Conservation (phyloP, 2,113 vertebrate genomes). For the Bostrychus sinensis region DNA sequence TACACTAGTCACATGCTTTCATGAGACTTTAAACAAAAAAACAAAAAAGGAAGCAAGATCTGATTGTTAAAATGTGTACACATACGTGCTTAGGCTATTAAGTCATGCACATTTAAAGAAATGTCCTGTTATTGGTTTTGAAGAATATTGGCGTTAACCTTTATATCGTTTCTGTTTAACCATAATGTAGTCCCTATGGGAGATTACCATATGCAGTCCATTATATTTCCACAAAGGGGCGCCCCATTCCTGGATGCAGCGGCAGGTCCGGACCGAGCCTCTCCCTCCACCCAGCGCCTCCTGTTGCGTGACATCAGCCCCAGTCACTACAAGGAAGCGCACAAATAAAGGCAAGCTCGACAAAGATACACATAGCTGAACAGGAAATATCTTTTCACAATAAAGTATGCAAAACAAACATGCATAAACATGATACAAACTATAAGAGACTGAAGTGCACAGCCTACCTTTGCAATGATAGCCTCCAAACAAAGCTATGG, state of each 20-base stretch:
- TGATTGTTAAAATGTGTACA: no score
- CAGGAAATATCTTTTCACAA: constrained; percentile 35
- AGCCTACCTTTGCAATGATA: no score
- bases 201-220: constrained; percentile 39
- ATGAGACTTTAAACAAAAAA: no score
- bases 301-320: constrained; percentile 65
- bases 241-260: constrained; percentile 14
- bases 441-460: neutral
- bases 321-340: constrained; percentile 55
- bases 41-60: no score
- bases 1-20: no score
- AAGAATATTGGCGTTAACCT: no score
- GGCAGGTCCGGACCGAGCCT: constrained; percentile 9
- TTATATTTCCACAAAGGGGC: constrained; percentile 48
- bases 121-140: no score
- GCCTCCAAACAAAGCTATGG: no score
- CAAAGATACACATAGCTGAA: neutral
- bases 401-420: neutral
- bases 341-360: constrained; percentile 22
- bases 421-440: neutral
- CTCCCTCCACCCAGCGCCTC: constrained; percentile 40
- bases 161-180: no score
- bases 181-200: no score
- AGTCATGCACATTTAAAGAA: no score
- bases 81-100: no score